Conservation (phyloP, 2,797 vertebrate species). For the Phaenicophaeus curvirostris region DNA sequence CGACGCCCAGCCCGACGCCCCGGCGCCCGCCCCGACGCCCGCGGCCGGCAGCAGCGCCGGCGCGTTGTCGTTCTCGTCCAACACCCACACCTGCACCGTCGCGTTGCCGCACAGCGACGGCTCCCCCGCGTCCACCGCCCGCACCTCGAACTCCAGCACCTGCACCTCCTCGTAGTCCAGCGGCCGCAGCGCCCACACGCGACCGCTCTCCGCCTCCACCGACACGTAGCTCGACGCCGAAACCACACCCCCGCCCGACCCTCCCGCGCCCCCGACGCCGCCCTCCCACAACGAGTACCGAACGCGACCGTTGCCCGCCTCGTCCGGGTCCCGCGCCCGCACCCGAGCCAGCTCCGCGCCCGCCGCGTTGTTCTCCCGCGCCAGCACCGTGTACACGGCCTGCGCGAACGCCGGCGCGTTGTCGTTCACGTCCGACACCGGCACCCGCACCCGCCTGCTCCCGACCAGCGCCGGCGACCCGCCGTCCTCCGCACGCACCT, state of each 20-base stretch:
- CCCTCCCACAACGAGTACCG: slow-evolving; percentile 56
- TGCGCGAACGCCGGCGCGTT: slow-evolving; percentile 81
- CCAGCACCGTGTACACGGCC: slow-evolving; percentile 56
- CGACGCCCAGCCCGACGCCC: neutral
- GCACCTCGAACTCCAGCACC: slow-evolving; percentile 73
- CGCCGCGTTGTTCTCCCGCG: slow-evolving; percentile 67
- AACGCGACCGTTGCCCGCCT: slow-evolving; percentile 20
- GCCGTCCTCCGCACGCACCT: slow-evolving; percentile 39
- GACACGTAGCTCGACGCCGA: slow-evolving; percentile 54
- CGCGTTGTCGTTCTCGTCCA: slow-evolving; percentile 71
- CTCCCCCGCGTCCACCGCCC: slow-evolving; percentile 62
- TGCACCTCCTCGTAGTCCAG: slow-evolving; percentile 75
- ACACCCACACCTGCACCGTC: slow-evolving; percentile 49
- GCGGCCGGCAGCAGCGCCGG: slow-evolving; percentile 4
- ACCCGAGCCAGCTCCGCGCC: slow-evolving; percentile 61
- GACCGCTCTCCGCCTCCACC: slow-evolving; percentile 76
- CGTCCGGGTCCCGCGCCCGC: slow-evolving; percentile 52
- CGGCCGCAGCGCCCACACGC: slow-evolving; percentile 67
- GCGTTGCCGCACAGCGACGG: slow-evolving; percentile 76
- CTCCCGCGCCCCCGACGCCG: neutral
- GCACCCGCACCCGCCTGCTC: slow-evolving; percentile 84
- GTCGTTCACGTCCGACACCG: slow-evolving; percentile 89
- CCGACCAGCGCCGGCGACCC: slow-evolving; percentile 47
- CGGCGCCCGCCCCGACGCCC: slow-evolving; percentile 25
- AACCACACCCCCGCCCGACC: neutral